Percentiles rank a stretch among this genome's conserved stretches.
Conservation (phyloP, 2,113 vertebrate species). For the Chaetodon trifascialis region DNA sequence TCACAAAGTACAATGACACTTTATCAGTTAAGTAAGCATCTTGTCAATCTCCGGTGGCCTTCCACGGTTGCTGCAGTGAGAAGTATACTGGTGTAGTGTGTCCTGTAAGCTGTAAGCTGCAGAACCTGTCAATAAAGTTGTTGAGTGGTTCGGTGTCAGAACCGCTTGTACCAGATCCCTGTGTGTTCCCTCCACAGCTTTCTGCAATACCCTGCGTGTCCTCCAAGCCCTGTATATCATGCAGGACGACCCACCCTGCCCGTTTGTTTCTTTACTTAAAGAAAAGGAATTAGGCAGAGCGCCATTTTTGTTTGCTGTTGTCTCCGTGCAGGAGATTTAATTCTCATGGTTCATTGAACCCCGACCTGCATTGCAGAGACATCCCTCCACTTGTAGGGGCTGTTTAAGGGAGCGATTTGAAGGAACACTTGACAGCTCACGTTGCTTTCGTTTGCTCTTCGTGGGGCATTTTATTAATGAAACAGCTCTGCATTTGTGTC, state of each 20-base stretch:
- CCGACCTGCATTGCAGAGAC: slow-evolving; percentile 2
- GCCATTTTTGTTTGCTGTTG: slow-evolving; percentile 5
- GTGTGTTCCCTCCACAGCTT: slow-evolving; percentile 82
- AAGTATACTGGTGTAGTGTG: slow-evolving; percentile 77
- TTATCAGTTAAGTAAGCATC: slow-evolving; percentile 45
- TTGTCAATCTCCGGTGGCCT: slow-evolving; percentile 62
- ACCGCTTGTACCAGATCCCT: slow-evolving; percentile 79
- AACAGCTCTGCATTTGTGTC: slow-evolving; percentile 23
- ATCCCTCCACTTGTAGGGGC: background rate
- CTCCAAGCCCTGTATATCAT: slow-evolving; percentile 35
- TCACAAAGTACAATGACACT: slow-evolving; percentile 50
- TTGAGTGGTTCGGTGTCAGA: slow-evolving; percentile 80
- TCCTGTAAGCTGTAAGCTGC: slow-evolving; percentile 83
- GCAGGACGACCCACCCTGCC: slow-evolving; percentile 29
- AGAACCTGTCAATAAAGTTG: slow-evolving; percentile 85
- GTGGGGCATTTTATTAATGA: background rate
- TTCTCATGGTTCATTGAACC: background rate
- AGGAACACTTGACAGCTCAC: slow-evolving; percentile 28
- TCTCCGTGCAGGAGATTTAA: background rate
- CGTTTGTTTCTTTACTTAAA: background rate
- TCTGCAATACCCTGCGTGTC: slow-evolving; percentile 60
- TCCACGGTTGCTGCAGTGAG: slow-evolving; percentile 75
- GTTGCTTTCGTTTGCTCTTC: background rate
- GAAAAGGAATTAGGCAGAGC: background rate
- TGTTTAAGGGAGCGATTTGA: slow-evolving; percentile 14